Conservation (phyloP, 1,140 invertebrate genomes). For the Ganaspis sp. region DNA sequence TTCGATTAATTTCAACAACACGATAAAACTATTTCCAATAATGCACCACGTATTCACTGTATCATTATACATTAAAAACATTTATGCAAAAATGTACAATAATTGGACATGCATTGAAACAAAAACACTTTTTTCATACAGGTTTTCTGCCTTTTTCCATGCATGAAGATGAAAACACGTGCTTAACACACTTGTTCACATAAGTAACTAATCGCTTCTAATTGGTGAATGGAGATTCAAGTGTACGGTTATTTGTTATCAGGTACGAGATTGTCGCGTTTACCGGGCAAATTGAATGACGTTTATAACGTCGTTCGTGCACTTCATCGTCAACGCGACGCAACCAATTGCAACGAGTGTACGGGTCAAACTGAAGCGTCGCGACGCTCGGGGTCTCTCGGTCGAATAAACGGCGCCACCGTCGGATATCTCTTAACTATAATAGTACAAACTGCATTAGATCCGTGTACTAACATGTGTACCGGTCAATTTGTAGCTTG, state of each 20-base stretch:
- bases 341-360: slow-evolving; percentile 52
- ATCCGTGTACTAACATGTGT: slow-evolving; percentile 43
- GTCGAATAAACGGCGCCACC: slow-evolving; percentile 57
- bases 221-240: background rate
- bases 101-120: background rate
- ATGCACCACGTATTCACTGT: too few relatives aligned
- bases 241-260: background rate
- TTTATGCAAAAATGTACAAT: background rate
- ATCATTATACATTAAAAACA: too few relatives aligned
- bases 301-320: background rate
- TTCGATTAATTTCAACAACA: too few relatives aligned
- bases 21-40: too few relatives aligned
- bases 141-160: background rate
- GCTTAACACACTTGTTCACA: background rate
- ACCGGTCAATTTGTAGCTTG: slow-evolving; percentile 33
- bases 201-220: background rate
- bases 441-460: slow-evolving; percentile 43
- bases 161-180: slow-evolving; percentile 8
- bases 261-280: background rate
- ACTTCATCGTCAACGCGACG: slow-evolving; percentile 15
- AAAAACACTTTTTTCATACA: background rate
- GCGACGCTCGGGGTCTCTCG: slow-evolving; percentile 47
- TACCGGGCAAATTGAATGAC: background rate
- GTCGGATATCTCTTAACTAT: slow-evolving; percentile 51
- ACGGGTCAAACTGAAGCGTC: slow-evolving; percentile 60